Conservation (phyloP, 2,888 invertebrate species). For the Aporophyla nigra region DNA sequence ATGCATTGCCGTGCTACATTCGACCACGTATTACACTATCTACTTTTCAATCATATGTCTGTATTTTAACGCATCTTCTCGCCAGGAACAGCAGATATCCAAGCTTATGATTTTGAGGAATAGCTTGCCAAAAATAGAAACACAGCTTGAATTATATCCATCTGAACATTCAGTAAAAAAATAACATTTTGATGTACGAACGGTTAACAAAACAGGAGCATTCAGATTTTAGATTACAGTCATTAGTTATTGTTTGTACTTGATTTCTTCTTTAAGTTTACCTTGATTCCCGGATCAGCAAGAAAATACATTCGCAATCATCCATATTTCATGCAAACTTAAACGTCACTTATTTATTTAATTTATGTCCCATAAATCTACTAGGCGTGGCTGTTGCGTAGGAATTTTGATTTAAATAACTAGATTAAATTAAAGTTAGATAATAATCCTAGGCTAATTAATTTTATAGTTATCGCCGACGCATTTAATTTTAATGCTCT, state of each 20-base stretch:
- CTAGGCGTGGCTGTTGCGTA: constrained; percentile 36
- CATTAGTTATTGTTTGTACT: not conserved
- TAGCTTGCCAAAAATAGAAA: not conserved
- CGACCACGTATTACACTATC: constrained; percentile 66
- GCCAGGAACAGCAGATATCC: not conserved
- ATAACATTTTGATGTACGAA: not conserved
- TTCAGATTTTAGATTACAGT: not conserved
- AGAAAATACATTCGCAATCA: constrained; percentile 26
- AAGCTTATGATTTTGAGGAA: not conserved
- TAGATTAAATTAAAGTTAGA: constrained; percentile 36
- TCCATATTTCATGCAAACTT: constrained; percentile 49
- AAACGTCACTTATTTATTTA: constrained; percentile 42
- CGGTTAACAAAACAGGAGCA: not conserved
- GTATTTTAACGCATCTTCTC: constrained; percentile 42
- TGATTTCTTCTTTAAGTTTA: not conserved
- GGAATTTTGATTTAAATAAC: constrained; percentile 56
- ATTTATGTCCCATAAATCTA: constrained; percentile 54
- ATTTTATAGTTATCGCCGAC: constrained; percentile 30
- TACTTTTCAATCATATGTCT: constrained; percentile 64
- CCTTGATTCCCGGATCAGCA: constrained; percentile 33
- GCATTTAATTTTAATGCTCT: constrained; percentile 23
- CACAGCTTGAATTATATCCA: not conserved
- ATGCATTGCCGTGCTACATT: constrained; percentile 85
- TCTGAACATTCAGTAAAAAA: not conserved
- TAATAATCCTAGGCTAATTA: constrained; percentile 38